These are phyloP conservation scores for Phlogophora meticulosa DNA, from an alignment of 2,888 invertebrate genomes.

Conservation along the genomic window DNA sequence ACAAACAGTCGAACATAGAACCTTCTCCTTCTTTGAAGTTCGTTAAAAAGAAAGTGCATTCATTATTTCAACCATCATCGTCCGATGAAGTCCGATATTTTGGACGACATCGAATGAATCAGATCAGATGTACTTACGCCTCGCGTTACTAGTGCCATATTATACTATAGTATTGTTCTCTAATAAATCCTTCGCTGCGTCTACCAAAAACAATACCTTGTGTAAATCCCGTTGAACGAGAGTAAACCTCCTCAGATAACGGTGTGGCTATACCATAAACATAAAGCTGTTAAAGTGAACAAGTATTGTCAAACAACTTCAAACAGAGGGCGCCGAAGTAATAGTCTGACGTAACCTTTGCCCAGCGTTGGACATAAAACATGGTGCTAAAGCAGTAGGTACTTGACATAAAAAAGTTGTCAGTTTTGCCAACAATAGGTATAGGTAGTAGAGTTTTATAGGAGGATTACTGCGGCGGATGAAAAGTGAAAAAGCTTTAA, in stretches of 20 bases:
- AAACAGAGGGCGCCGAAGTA: constrained; percentile 39
- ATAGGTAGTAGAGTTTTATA: constrained; percentile 43
- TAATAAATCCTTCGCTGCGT: too few species aligned
- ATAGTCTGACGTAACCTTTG: constrained; percentile 49
- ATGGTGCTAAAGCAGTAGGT: constrained; percentile 45
- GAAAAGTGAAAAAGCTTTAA: constrained; percentile 42
- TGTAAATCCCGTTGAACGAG: constrained; percentile 12
- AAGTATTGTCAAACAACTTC: constrained; percentile 40
- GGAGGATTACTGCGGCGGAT: constrained; percentile 42
- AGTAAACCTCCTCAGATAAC: constrained; percentile 31
- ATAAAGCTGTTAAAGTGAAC: constrained; percentile 41
- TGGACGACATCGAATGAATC: too few species aligned
- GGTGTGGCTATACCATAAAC: constrained; percentile 18
- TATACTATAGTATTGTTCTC: too few species aligned
- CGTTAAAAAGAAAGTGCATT: too few species aligned
- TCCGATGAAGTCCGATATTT: too few species aligned
- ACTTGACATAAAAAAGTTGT: constrained; percentile 50
- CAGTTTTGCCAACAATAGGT: constrained; percentile 38
- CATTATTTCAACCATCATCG: too few species aligned
- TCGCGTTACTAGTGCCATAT: too few species aligned
- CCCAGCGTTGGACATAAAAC: constrained; percentile 56
- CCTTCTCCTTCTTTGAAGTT: too few species aligned
- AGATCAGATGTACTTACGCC: too few species aligned
- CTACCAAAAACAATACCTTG: too few species aligned
- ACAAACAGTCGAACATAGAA: too few species aligned